Evolutionary conservation across 2,888 invertebrate genomes (phyloP), one percentile per base, ranked within the genome.

Genomic region (Stratiomys singularior): DNA sequence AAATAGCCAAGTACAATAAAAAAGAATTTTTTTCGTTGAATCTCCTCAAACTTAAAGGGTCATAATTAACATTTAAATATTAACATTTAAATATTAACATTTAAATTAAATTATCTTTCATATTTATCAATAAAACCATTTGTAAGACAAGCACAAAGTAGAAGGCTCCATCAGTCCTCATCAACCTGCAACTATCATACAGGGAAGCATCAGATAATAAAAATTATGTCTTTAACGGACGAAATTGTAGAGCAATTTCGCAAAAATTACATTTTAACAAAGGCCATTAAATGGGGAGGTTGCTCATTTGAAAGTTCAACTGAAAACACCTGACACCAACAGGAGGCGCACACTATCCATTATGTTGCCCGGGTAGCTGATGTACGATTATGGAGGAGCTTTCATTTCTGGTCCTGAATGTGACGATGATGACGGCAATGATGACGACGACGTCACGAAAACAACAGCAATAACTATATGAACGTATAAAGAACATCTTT

Each of bases 191-290:
- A 52, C 52, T 52, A 37, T 37, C 9, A 13, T 52, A 13, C 52
- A 13, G 7, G 4, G 15, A 5, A 52, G 15, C 15, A 18, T n/a
- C 52, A 18, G 15, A 52, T 52, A 52, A 52, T 52, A 52, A 52
- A 60, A 60, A 60, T 60, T 60, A 60, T 60, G 23, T 25, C 60
- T 25, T 60, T 4, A 60, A 25, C 25, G 25, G 25, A 60, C 23
- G 60, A 60, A 60, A 60, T 60, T 60, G 25, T 25, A 25, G 25
- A 60, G 60, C 13, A 60, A 60, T 60, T 60, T 60, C 13, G 25
- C 25, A 25, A 69, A 37, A 69, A 69, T 69, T 47, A 69, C 69
- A 69, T 69, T 69, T 69, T 69, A 69, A 69, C 69, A 44, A 46
- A 46, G 69, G 9, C 69, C 47, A 69, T 69, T 69, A 69, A 27